Conservation (phyloP, 2,113 vertebrate species). For the Pycnonotus jocosus region DNA sequence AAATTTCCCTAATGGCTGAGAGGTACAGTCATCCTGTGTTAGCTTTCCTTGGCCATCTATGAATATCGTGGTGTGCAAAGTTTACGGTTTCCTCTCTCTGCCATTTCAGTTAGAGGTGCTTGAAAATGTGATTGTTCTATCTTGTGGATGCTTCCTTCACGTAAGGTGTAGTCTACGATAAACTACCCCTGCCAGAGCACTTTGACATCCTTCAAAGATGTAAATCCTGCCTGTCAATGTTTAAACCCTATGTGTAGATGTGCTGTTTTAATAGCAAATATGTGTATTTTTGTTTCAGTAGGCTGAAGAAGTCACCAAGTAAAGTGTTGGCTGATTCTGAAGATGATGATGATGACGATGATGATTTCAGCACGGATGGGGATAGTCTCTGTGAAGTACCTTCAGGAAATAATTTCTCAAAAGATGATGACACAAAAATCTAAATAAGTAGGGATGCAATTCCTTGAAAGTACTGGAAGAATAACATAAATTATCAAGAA, state of each 20-base stretch:
- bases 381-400: constrained; percentile 87
- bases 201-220: background rate
- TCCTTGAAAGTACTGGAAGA: background rate
- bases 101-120: background rate
- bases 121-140: background rate
- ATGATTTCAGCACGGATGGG: constrained; percentile 85
- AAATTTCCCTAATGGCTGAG: background rate
- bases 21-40: background rate
- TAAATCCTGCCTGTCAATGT: background rate
- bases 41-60: background rate
- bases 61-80: background rate
- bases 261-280: background rate
- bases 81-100: background rate
- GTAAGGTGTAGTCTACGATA: background rate
- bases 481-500: background rate
- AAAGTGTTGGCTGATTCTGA: constrained; percentile 80
- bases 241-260: background rate
- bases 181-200: background rate
- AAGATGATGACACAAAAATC: constrained; percentile 64
- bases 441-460: constrained; percentile 28
- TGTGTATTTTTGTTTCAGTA: constrained; percentile 60
- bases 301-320: constrained; percentile 83
- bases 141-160: background rate
- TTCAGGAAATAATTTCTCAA: constrained; percentile 77
- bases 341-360: constrained; percentile 79